A percentile compares a stretch with the other conserved stretches of the same genome.
Evolutionary conservation across 2,113 vertebrate genomes (phyloP).

Genomic region (Chaenocephalus aceratus): DNA sequence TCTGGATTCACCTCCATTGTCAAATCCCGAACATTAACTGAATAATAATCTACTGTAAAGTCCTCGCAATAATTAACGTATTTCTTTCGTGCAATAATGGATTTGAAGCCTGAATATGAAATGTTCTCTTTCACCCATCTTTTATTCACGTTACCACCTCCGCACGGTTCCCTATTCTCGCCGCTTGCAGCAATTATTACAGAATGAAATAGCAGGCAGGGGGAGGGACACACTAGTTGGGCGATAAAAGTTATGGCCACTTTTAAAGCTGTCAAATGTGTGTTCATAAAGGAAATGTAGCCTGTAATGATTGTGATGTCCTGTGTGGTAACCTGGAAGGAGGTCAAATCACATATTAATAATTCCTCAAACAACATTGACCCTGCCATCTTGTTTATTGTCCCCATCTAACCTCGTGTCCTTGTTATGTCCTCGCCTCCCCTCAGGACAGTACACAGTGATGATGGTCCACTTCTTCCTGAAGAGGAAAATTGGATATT

Average conservation of each 20-base stretch:
- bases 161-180: not conserved
- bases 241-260: not conserved
- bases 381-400: not conserved
- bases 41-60: constrained; percentile 32
- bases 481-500: constrained; percentile 98
- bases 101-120: constrained; percentile 29
- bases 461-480: constrained; percentile 98
- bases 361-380: constrained; percentile 8
- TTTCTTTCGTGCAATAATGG: constrained; percentile 38
- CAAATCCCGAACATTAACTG: constrained; percentile 14
- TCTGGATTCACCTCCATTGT: constrained; percentile 25
- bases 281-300: not conserved
- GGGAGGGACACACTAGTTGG: not conserved
- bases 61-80: constrained; percentile 30
- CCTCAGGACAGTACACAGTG: constrained; percentile 93
- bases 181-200: constrained; percentile 23
- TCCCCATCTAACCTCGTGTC: constrained; percentile 24
- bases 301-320: no score
- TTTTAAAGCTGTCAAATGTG: not conserved
- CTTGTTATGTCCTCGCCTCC: constrained; percentile 12
- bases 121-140: not conserved
- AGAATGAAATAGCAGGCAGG: constrained; percentile 11
- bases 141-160: not conserved
- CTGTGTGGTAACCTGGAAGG: constrained; percentile 1
- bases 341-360: constrained; percentile 23